Base-by-base conservation (phyloP, 2,797 vertebrate genomes). In the Florisuga fusca region DNA sequence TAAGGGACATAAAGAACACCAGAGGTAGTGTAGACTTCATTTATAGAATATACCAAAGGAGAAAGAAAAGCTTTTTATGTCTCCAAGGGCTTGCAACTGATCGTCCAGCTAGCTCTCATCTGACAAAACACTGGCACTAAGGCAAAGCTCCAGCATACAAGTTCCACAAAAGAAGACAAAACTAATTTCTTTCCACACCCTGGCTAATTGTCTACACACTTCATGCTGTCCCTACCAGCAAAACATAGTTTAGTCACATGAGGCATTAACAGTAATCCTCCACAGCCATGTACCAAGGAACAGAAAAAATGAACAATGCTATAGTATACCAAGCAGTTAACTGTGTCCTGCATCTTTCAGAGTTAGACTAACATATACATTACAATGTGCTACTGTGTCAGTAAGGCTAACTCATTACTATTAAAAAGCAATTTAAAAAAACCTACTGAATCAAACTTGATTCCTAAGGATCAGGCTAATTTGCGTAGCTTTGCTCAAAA, bases 371-470 rank as follows among this genome's bases (percentile, higher is more conserved):
- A 46, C 12, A 71, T 45, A 71, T 16, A 81, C 23, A 74, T 85
- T 54, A 89, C 72, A 92, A 79, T 46, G 72, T 68, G 45, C 75
- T 89, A 69, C 88, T 73, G 81, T 73, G 92, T 73, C 90, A 74
- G 36, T 43, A 85, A 61, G 29, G 15, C 62, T 87, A 91, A 92
- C 62, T 81, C 54, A 86, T 64, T 77, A 66, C 61, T 96, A 82
- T 48, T 83, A 67, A 33, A 76, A 61, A 87, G 48, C 22, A 77
- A 87, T 16, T 82, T 76, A 71, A 93, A 68, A 59, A 25, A 80
- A 87, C n/a, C 54, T 75, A 33, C 50, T 72, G n/a, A 87, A 29
- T 46, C 41, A 85, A 81, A 4, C 6, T 68, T 80, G 54, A 54
- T 22, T 64, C 72, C 77, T 67, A 58, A 67, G 83, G 48, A 54